These are phyloP conservation scores for Enteromius treurensis DNA, from an alignment of 2,797 vertebrate species.

Conservation along the genomic window DNA sequence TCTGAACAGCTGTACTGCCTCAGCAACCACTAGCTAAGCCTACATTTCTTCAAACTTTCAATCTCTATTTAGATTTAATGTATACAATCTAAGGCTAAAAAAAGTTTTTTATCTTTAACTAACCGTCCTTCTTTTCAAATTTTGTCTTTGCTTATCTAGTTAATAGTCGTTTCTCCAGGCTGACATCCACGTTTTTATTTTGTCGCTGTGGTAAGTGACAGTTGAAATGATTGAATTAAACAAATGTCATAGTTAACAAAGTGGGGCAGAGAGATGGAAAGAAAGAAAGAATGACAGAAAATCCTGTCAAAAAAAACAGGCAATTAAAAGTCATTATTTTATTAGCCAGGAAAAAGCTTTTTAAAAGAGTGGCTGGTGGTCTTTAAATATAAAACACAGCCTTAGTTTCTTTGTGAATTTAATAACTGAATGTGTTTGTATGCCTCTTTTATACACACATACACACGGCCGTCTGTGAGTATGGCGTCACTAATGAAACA, in stretches of 20 bases:
- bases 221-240: slow-evolving; percentile 51
- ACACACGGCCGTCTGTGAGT: slow-evolving; percentile 48
- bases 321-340: neutral
- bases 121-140: neutral
- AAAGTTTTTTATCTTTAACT: too few relatives aligned
- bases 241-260: slow-evolving; percentile 44
- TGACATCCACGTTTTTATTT: slow-evolving; percentile 47
- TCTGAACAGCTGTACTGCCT: neutral
- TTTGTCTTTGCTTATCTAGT: slow-evolving; percentile 43
- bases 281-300: neutral
- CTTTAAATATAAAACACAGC: neutral
- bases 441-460: slow-evolving; percentile 25
- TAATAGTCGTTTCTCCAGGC: slow-evolving; percentile 42
- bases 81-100: neutral
- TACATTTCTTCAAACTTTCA: neutral
- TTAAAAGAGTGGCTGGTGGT: neutral
- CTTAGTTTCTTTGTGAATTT: neutral
- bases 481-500: slow-evolving; percentile 55
- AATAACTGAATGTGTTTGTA: neutral
- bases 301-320: neutral
- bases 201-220: slow-evolving; percentile 52
- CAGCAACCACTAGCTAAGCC: neutral
- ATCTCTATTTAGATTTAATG: neutral
- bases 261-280: neutral
- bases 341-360: neutral